phyloP scores from a whole-genome alignment of 2,113 vertebrate genomes.

The Sinocyclocheilus rhinocerous region DNA sequence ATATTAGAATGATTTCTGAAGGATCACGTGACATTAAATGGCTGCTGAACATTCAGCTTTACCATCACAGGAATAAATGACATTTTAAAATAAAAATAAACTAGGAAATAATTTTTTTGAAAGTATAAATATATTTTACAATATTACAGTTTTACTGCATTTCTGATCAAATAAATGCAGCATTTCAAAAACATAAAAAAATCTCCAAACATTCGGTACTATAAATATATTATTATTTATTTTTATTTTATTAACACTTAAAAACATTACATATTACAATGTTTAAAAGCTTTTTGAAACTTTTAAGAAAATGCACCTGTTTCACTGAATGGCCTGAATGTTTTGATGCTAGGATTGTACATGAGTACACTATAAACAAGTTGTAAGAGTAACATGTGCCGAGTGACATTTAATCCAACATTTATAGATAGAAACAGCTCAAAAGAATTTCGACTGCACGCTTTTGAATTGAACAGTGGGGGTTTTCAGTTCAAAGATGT shows the following conservation, averaged over 20 bases:
- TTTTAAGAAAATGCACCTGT: background rate
- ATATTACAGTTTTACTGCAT: too few species aligned
- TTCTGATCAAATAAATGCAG: background rate
- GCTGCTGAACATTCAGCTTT: background rate
- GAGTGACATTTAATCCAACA: background rate
- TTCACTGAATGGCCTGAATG: background rate
- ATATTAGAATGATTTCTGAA: background rate
- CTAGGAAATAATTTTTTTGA: too few species aligned
- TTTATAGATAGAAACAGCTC: background rate
- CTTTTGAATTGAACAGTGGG: slow-evolving; percentile 39
- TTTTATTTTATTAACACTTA: too few species aligned
- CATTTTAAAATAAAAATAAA: background rate
- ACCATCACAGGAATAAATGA: background rate
- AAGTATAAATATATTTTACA: too few species aligned
- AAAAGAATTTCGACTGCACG: background rate
- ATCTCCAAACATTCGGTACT: too few species aligned
- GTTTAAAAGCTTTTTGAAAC: too few species aligned
- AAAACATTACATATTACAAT: too few species aligned
- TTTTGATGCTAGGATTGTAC: background rate
- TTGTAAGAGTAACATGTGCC: background rate
- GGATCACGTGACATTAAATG: background rate
- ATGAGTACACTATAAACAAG: slow-evolving; percentile 10
- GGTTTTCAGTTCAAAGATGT: slow-evolving; percentile 40
- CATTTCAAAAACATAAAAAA: background rate
- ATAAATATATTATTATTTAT: too few species aligned